Base-by-base conservation (phyloP, 2,113 vertebrate species). In the Grammomys surdaster region DNA sequence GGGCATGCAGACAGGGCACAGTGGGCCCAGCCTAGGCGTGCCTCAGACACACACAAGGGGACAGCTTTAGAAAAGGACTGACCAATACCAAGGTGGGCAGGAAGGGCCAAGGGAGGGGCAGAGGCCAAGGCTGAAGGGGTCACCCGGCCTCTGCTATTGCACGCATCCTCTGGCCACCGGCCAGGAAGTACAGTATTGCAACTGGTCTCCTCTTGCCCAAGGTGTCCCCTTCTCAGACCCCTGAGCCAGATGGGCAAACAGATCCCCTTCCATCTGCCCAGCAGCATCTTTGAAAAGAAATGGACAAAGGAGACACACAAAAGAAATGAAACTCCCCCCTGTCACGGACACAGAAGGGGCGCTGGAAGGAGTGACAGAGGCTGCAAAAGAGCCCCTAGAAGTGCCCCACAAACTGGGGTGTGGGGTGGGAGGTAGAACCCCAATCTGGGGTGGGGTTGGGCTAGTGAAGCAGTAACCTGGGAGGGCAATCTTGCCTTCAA, bases 1-100 rank as follows among this genome's bases (percentile, higher is more conserved):
- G 97, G 98, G 97, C 98, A 98, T 97, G 98, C 95, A 76, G 67
- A 97, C 98, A 96, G 98, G 97, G 96, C 95, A 5, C 82, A 22
- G 92, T 89, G 28, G 69, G 96, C 93, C 98, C 20, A 9, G 97
- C 97, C 96, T 77, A 31, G 80, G 97, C 98, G 96, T 98, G 98
- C 98, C 98, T 98, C 97, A 89, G 89, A 98, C 97, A 96, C 96
- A 96, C 93, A 97, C 63, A 0, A 95, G 84, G 96, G 63, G 95
- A 96, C 96, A 98, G 98, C 97, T 10, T 24, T 76, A 48, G 94
- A 65, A 78, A 96, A 96, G 89, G 88, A 94, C 96, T 56, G 69
- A 97, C 89, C 77, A 73, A 97, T 96, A 94, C 65, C 46, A 54
- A 69, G 51, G 51, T 17, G 11, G 48, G 48, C 85, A 72, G 56